Evolutionary conservation across 2,797 vertebrate genomes (phyloP), one percentile per base, ranked within the genome.

Genomic region (Argyrosomus regius): DNA sequence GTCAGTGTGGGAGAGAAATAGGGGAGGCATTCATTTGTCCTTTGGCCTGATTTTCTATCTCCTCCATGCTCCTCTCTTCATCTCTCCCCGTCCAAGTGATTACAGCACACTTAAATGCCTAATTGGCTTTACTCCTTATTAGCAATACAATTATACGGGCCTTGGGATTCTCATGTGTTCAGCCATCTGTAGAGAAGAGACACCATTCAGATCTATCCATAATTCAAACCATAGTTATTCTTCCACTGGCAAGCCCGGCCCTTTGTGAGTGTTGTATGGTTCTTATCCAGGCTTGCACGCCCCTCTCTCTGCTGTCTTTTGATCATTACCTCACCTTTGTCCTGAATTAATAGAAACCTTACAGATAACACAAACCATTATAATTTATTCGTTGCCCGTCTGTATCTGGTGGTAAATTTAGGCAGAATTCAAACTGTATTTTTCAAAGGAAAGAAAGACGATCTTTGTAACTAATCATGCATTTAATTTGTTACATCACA

Each of bases 81-180:
- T 96, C 95, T 96, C 95, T 94, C 95, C 95, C 83, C 95, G 92
- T 97, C 96, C 96, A 95, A 97, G 96, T 96, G 97, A 99, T 98
- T 98, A 98, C 96, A 97, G 96, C 96, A 96, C 97, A 97, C 97
- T 97, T 97, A 98, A 96, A 97, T 96, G 97, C 97, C 96, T 99
- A 98, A 99, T 99, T 99, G 97, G 97, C 96, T 97, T 97, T 96
- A 95, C 96, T 97, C 96, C 97, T 98, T 98, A 98, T 98, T 98
- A 98, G 97, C 97, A 96, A 97, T 98, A 98, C 97, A 98, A 98
- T 98, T 98, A 98, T 97, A 96, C 96, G 96, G 96, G 95, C 96
- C 95, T 87, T 88, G 95, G 94, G 96, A 97, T 97, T 96, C 96
- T 97, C 97, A 95, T 96, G 96, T 97, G 97, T 97, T 96, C 96